These are phyloP conservation scores for Malacoraja senta DNA, from an alignment of 2,797 vertebrate genomes.

Conservation along the genomic window DNA sequence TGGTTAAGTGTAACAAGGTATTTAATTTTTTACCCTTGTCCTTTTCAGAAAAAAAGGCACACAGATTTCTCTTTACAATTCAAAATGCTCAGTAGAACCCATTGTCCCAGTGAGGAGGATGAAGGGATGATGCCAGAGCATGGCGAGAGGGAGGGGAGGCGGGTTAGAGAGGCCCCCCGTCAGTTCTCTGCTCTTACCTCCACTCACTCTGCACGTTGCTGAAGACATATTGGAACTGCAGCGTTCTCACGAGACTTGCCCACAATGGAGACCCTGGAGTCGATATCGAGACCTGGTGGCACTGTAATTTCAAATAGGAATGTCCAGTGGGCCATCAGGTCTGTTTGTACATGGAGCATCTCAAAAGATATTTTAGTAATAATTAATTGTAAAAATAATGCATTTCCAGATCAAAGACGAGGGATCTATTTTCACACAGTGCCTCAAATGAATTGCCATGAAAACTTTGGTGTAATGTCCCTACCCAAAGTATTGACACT, in stretches of 20 bases:
- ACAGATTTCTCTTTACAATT: not conserved
- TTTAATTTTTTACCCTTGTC: not conserved
- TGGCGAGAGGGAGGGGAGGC: not conserved
- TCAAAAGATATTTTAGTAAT: conserved; percentile 28
- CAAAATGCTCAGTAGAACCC: too few relatives aligned
- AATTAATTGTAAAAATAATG: not conserved
- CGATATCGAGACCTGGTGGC: conserved; percentile 33
- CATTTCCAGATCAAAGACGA: not conserved
- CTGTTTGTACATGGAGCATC: conserved; percentile 16
- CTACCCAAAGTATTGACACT: not conserved
- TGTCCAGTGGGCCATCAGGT: conserved; percentile 19
- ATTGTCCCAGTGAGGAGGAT: not conserved
- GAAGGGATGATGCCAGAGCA: not conserved
- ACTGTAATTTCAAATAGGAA: conserved; percentile 34
- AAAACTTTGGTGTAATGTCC: not conserved
- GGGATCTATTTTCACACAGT: not conserved
- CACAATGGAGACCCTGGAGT: conserved; percentile 1
- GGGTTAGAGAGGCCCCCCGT: not conserved
- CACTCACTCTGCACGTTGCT: conserved; percentile 25
- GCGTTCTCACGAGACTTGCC: conserved; percentile 27
- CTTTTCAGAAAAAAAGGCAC: not conserved
- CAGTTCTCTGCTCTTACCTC: conserved; percentile 30
- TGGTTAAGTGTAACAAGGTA: not conserved
- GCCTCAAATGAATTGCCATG: not conserved
- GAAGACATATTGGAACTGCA: conserved; percentile 32